Evolutionary conservation across 2,888 invertebrate species (phyloP).

Genomic region (Standfussiana lucernea): DNA sequence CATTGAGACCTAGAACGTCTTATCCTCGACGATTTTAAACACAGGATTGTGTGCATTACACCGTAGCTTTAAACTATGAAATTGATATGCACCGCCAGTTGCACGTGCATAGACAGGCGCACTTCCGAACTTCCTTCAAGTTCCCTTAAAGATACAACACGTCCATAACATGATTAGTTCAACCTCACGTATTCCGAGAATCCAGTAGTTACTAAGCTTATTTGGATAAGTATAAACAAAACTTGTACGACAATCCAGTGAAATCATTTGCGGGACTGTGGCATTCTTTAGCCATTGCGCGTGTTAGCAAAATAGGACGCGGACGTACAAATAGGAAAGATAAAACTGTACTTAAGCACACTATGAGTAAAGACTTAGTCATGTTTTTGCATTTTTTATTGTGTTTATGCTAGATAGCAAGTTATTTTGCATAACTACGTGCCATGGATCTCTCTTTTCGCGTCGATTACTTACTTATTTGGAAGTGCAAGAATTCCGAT

Average conservation of each 20-base stretch:
- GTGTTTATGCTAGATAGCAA: conserved; percentile 40
- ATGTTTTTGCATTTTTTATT: conserved; percentile 56
- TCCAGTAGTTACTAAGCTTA: conserved; percentile 71
- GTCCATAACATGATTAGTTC: conserved; percentile 76
- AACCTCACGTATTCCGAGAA: conserved; percentile 78
- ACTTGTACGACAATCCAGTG: conserved; percentile 60
- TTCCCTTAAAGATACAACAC: conserved; percentile 79
- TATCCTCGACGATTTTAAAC: conserved; percentile 58
- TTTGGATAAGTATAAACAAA: conserved; percentile 69
- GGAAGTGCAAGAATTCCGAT: conserved; percentile 48
- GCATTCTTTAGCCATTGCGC: conserved; percentile 68
- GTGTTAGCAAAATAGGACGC: conserved; percentile 48
- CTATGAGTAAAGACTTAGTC: conserved; percentile 66
- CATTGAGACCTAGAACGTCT: conserved; percentile 9
- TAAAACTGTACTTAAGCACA: conserved; percentile 62
- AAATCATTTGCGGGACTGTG: conserved; percentile 65
- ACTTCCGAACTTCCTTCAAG: conserved; percentile 51
- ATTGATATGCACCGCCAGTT: conserved; percentile 55
- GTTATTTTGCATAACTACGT: conserved; percentile 49
- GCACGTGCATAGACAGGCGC: conserved; percentile 49
- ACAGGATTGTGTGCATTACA: conserved; percentile 68
- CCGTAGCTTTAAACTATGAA: conserved; percentile 68
- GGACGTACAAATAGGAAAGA: conserved; percentile 64
- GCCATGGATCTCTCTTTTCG: conserved; percentile 62
- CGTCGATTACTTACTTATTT: conserved; percentile 54